Percentiles rank a stretch among this genome's conserved stretches.
Evolutionary conservation across 2,797 vertebrate species (phyloP).

Genomic region (Characodon lateralis): DNA sequence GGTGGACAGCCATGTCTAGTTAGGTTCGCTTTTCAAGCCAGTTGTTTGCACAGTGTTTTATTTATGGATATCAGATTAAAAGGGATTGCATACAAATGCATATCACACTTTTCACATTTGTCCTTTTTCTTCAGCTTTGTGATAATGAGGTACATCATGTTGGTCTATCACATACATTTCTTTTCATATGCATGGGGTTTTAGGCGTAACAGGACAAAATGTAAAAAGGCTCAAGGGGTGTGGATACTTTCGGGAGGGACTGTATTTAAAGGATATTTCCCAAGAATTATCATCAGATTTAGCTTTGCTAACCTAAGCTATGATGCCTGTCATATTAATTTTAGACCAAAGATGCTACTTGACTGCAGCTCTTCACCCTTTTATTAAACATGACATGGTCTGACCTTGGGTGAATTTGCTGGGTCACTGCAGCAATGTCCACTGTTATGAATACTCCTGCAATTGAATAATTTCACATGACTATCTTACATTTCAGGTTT

Average conservation of each 20-base stretch:
- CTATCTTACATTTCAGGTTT: not conserved
- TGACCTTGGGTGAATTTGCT: constrained; percentile 4
- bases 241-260: not conserved
- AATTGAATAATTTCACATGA: not conserved
- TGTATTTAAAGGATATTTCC: not conserved
- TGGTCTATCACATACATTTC: not conserved
- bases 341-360: not conserved
- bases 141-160: not conserved
- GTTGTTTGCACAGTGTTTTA: not conserved
- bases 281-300: not conserved
- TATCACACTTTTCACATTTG: not conserved
- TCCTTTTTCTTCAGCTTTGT: not conserved
- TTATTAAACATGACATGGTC: not conserved
- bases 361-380: not conserved
- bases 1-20: too few relatives aligned
- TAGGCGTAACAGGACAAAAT: not conserved
- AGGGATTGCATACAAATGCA: not conserved
- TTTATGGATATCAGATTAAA: not conserved
- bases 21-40: too few relatives aligned
- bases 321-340: not conserved
- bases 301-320: not conserved
- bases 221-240: not conserved
- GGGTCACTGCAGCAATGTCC: not conserved
- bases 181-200: not conserved
- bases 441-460: not conserved